These are phyloP conservation scores for Elegia similella DNA, from an alignment of 2,888 invertebrate genomes.

Conservation along the genomic window DNA sequence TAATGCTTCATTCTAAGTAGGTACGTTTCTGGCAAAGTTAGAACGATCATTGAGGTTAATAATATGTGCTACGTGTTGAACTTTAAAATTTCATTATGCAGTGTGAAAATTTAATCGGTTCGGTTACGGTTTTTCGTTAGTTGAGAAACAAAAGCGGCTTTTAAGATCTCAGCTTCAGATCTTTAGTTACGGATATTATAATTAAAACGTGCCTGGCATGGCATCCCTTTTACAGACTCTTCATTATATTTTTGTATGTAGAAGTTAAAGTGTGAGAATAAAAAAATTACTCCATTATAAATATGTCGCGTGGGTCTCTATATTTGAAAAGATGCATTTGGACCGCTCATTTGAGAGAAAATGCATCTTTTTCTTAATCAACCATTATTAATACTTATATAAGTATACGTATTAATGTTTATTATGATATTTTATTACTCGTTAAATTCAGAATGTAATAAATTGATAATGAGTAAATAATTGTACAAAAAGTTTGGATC, in stretches of 20 bases:
- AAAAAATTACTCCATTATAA: background rate
- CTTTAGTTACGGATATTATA: slow-evolving; percentile 7
- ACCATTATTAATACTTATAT: background rate
- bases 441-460: background rate
- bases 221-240: background rate
- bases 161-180: slow-evolving; percentile 3
- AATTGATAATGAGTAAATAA: slow-evolving; percentile 4
- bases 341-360: no score
- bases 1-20: slow-evolving; percentile 54
- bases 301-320: background rate
- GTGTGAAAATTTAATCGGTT: slow-evolving; percentile 6
- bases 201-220: slow-evolving; percentile 1
- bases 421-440: background rate
- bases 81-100: background rate
- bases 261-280: background rate
- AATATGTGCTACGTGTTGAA: slow-evolving; percentile 1
- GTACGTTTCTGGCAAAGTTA: slow-evolving; percentile 45
- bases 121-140: slow-evolving; percentile 13
- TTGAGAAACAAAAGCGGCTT: slow-evolving; percentile 12
- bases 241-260: background rate
- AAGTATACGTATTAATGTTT: background rate
- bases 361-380: background rate
- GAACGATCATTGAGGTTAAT: background rate
- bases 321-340: background rate
- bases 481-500: background rate